Conservation (phyloP, 2,888 invertebrate genomes). For the Iphiclides podalirius region DNA sequence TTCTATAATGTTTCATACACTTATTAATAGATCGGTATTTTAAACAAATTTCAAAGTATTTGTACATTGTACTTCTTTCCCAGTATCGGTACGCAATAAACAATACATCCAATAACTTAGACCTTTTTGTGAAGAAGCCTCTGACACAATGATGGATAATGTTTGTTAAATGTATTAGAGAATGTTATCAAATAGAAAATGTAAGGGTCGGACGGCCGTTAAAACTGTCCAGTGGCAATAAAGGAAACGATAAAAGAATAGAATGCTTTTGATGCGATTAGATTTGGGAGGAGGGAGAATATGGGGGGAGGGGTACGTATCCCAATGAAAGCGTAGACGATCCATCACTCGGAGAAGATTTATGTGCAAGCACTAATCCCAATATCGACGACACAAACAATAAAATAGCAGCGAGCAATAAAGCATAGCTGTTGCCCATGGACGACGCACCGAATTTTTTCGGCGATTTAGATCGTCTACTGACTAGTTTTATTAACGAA, state of each 20-base stretch:
- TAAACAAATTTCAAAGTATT: too few relatives aligned
- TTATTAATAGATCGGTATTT: too few relatives aligned
- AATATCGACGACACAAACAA: slow-evolving; percentile 11
- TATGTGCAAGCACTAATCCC: slow-evolving; percentile 13
- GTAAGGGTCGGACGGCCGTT: not conserved
- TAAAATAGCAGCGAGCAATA: not conserved
- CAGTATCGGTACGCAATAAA: not conserved
- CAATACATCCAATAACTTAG: too few relatives aligned
- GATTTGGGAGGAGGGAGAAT: slow-evolving; percentile 11
- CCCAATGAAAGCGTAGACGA: slow-evolving; percentile 1
- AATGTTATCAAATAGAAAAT: too few relatives aligned
- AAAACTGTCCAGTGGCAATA: slow-evolving; percentile 10
- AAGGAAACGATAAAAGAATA: slow-evolving; percentile 15
- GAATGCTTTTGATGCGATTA: slow-evolving; percentile 22
- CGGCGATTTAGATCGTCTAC: not conserved
- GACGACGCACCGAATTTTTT: not conserved
- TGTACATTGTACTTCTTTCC: too few relatives aligned
- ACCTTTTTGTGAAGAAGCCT: too few relatives aligned
- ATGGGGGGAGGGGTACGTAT: slow-evolving; percentile 13
- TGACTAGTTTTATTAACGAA: too few relatives aligned
- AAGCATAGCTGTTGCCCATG: not conserved
- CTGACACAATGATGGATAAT: too few relatives aligned
- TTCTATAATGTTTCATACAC: too few relatives aligned
- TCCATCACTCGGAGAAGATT: slow-evolving; percentile 20
- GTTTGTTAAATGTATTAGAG: too few relatives aligned